Conservation (phyloP, 2,797 vertebrate genomes). For the Amblyraja radiata region DNA sequence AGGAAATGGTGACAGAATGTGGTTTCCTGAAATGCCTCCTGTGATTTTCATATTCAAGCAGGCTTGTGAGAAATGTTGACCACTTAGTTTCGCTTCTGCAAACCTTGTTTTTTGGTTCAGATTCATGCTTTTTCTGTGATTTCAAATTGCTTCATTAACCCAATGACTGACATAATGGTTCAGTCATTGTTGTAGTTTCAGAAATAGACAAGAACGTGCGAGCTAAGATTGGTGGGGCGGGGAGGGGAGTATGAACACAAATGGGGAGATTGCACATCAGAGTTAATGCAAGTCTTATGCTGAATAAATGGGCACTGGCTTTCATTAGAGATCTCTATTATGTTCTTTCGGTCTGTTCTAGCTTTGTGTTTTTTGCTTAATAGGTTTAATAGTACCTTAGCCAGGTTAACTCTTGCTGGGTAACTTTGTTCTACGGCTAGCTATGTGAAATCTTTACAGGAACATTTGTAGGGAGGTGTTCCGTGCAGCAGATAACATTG, state of each 20-base stretch:
- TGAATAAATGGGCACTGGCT: not conserved
- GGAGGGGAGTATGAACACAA: not conserved
- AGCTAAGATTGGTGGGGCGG: not conserved
- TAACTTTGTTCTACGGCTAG: not conserved
- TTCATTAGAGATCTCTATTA: not conserved
- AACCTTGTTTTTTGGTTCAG: slow-evolving; percentile 19
- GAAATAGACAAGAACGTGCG: not conserved
- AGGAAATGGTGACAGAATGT: slow-evolving; percentile 48
- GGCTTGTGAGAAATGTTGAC: not conserved
- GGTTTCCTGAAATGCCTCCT: slow-evolving; percentile 45
- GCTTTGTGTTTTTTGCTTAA: not conserved
- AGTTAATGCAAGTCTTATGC: not conserved
- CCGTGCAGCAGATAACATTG: not conserved
- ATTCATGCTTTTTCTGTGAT: slow-evolving; percentile 11
- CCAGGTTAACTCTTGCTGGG: not conserved
- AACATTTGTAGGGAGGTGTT: not conserved
- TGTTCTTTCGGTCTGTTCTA: not conserved
- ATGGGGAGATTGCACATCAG: not conserved
- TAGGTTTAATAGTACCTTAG: not conserved
- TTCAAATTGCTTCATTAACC: not conserved
- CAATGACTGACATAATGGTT: not conserved
- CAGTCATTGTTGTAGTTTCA: not conserved
- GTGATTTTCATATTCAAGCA: slow-evolving; percentile 36
- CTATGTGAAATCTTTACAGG: not conserved
- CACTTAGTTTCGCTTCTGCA: not conserved